These are phyloP conservation scores for Psilanteris sp. DNA, from an alignment of 1,140 invertebrate species.

Conservation along the genomic window DNA sequence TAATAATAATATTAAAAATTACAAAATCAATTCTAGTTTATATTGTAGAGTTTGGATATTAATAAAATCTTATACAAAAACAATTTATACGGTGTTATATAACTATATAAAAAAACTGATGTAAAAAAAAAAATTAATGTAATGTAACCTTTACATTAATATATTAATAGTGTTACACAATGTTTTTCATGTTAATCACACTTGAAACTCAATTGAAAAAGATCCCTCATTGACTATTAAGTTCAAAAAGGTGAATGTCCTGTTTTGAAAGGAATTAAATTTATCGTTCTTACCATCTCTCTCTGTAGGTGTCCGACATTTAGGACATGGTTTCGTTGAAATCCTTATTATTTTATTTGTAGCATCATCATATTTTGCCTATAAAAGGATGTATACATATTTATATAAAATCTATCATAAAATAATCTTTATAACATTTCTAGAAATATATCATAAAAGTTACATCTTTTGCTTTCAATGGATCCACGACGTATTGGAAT, in stretches of 20 bases:
- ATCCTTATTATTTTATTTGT: constrained; percentile 87
- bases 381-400: constrained; percentile 43
- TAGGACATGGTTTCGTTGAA: constrained; percentile 92
- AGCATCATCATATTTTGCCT: constrained; percentile 89
- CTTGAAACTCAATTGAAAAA: too few relatives aligned
- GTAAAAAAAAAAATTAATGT: too few relatives aligned
- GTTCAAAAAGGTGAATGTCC: constrained; percentile 11
- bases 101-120: too few relatives aligned
- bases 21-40: too few relatives aligned
- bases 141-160: too few relatives aligned
- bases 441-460: constrained; percentile 57
- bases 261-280: constrained; percentile 18
- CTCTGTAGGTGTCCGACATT: constrained; percentile 92
- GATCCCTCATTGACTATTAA: constrained; percentile 18
- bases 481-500: constrained; percentile 83
- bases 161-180: too few relatives aligned
- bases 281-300: constrained; percentile 83
- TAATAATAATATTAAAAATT: too few relatives aligned
- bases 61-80: too few relatives aligned
- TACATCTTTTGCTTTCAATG: constrained; percentile 80
- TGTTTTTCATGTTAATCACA: too few relatives aligned
- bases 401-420: constrained; percentile 34
- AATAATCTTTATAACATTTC: constrained; percentile 14
- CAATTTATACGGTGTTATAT: too few relatives aligned
- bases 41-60: too few relatives aligned